Evolutionary conservation across 2,888 invertebrate species (phyloP).

Genomic region (Incurvaria masculella): DNA sequence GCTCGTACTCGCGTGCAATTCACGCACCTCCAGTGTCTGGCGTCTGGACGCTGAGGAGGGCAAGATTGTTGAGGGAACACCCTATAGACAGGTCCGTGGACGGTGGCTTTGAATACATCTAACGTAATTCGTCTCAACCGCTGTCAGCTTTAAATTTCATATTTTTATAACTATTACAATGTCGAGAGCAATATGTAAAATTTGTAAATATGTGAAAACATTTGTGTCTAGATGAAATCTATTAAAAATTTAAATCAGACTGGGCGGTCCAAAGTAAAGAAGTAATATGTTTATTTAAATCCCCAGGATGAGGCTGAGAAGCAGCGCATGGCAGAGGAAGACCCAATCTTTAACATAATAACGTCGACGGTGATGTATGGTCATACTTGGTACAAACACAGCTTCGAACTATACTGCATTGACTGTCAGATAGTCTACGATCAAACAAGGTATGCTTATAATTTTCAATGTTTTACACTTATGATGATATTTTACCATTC

Average conservation of each 20-base stretch:
- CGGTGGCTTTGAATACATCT: slow-evolving; percentile 15
- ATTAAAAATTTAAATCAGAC: too few relatives aligned
- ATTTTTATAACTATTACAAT: too few relatives aligned
- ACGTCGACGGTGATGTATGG: slow-evolving; percentile 68
- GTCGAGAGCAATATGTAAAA: too few relatives aligned
- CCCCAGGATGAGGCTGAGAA: slow-evolving; percentile 45
- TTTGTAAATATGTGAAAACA: too few relatives aligned
- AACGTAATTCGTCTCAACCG: background rate
- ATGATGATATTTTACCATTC: background rate
- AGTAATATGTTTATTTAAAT: background rate
- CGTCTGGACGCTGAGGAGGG: slow-evolving; percentile 74
- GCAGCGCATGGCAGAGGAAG: slow-evolving; percentile 52
- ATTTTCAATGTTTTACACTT: slow-evolving; percentile 15
- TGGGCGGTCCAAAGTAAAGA: too few relatives aligned
- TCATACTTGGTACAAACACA: slow-evolving; percentile 64
- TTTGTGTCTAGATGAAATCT: too few relatives aligned
- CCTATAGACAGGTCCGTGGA: slow-evolving; percentile 53
- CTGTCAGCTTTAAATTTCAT: background rate
- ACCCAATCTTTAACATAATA: slow-evolving; percentile 72
- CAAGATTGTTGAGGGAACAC: slow-evolving; percentile 66
- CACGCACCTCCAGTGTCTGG: slow-evolving; percentile 81
- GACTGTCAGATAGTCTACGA: slow-evolving; percentile 59
- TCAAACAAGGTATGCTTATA: slow-evolving; percentile 39
- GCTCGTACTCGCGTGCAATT: slow-evolving; percentile 60
- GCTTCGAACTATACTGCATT: slow-evolving; percentile 61